These are phyloP conservation scores for Microdon myrmicae DNA, from an alignment of 2,888 invertebrate species.

Conservation along the genomic window DNA sequence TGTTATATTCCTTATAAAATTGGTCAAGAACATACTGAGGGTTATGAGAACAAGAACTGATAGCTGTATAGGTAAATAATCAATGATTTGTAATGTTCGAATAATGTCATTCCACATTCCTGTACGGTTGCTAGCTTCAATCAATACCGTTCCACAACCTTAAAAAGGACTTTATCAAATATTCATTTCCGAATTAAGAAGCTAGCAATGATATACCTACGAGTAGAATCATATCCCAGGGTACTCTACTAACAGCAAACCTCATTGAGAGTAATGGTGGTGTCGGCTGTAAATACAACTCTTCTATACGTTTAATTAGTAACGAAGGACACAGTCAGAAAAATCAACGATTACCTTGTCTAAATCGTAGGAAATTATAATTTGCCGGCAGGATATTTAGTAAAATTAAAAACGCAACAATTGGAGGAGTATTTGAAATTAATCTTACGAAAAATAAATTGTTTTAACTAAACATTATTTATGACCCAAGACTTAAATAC, in stretches of 20 bases:
- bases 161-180: conserved; percentile 9
- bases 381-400: conserved; percentile 84
- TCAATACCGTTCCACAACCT: conserved; percentile 89
- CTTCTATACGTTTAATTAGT: conserved; percentile 6
- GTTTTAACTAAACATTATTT: no score
- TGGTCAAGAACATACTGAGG: conserved; percentile 79
- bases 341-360: conserved; percentile 62
- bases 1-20: conserved; percentile 87
- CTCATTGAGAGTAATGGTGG: conserved; percentile 82
- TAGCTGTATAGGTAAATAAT: conserved; percentile 70
- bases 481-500: no score
- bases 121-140: conserved; percentile 81
- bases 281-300: conserved; percentile 68
- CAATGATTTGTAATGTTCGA: conserved; percentile 72
- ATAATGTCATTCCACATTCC: conserved; percentile 81
- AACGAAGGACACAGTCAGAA: no score
- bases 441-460: no score
- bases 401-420: conserved; percentile 78
- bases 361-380: conserved; percentile 76
- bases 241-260: conserved; percentile 80
- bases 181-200: neutral
- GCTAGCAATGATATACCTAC: conserved; percentile 69
- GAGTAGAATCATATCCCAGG: conserved; percentile 88
- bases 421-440: conserved; percentile 70
- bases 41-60: conserved; percentile 77